phyloP scores from a whole-genome alignment of 2,888 invertebrate genomes.

The Ormia ochracea region DNA sequence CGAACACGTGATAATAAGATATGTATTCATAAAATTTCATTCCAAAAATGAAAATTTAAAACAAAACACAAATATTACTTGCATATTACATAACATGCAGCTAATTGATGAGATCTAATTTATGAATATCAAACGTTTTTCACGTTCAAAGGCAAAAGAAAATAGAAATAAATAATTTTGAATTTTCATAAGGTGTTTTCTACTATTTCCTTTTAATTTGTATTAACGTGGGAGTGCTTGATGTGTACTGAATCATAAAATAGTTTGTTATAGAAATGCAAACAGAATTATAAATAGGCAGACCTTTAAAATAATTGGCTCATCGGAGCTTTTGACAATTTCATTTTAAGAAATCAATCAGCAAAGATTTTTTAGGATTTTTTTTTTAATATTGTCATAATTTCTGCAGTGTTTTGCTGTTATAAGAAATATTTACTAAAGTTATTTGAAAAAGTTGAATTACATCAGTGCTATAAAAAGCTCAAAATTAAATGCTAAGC shows the following conservation, averaged over 20 bases:
- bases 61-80: neutral
- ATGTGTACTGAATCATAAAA: constrained; percentile 42
- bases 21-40: constrained; percentile 12
- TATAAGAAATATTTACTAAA: too few species aligned
- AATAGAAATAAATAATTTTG: constrained; percentile 4
- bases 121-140: constrained; percentile 1
- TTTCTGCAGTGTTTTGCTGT: too few species aligned
- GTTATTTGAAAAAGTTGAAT: too few species aligned
- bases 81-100: neutral
- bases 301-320: neutral
- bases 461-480: too few species aligned
- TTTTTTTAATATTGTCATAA: too few species aligned
- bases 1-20: neutral
- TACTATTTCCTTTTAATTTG: neutral
- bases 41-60: neutral
- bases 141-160: constrained; percentile 2
- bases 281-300: neutral
- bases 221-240: constrained; percentile 37
- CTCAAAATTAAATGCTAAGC: too few species aligned
- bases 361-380: too few species aligned
- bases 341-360: too few species aligned
- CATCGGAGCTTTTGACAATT: too few species aligned
- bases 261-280: neutral
- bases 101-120: constrained; percentile 2
- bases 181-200: constrained; percentile 1